A percentile compares a stretch with the other conserved stretches of the same genome.
phyloP scores from a whole-genome alignment of 2,888 invertebrate genomes.

The Eristalis arbustorum region DNA sequence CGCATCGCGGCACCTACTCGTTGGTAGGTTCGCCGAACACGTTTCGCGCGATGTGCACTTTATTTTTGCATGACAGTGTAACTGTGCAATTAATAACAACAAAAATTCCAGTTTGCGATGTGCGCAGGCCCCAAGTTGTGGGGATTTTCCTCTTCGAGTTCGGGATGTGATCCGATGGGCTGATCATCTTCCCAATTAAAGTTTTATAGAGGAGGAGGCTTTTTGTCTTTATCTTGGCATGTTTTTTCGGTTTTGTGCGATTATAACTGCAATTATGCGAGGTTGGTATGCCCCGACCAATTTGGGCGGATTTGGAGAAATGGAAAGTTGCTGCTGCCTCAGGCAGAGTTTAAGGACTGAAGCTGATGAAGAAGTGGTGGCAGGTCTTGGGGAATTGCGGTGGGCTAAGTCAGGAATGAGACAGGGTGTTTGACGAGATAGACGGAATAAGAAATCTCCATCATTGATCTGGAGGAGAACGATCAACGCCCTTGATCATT shows the following conservation, averaged over 20 bases:
- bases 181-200: constrained; percentile 49
- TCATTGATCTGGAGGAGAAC: no score
- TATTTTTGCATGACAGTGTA: not conserved
- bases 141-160: not conserved
- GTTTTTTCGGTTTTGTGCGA: not conserved
- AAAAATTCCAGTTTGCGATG: constrained; percentile 20
- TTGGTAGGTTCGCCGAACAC: constrained; percentile 10
- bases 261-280: not conserved
- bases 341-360: not conserved
- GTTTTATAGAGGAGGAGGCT: constrained; percentile 16
- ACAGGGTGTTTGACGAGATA: no score
- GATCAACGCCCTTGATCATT: no score
- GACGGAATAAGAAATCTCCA: no score
- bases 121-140: not conserved
- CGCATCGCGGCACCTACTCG: constrained; percentile 7
- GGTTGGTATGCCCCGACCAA: not conserved
- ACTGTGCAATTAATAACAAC: constrained; percentile 40
- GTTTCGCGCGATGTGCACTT: constrained; percentile 43
- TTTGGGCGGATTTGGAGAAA: not conserved
- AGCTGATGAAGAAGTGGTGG: not conserved
- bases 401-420: no score
- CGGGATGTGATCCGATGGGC: constrained; percentile 21
- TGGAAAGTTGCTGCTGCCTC: not conserved
- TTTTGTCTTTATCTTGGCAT: not conserved
- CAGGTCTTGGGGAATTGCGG: not conserved